A percentile compares a stretch with the other conserved stretches of the same genome.
Evolutionary conservation across 2,113 vertebrate genomes (phyloP).

Genomic region (Chinchilla lanigera): DNA sequence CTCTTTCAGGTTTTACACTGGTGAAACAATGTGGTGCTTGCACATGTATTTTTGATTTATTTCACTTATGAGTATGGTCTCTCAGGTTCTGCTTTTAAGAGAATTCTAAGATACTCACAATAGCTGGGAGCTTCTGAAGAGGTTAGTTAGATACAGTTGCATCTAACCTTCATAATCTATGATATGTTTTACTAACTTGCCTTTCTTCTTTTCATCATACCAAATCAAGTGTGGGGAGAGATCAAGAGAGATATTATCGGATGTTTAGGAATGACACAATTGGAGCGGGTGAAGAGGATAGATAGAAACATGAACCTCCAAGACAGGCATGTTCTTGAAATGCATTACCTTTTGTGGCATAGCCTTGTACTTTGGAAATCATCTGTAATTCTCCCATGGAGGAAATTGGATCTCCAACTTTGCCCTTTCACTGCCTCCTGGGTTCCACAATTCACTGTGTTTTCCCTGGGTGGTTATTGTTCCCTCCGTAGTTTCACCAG

Average conservation of each 20-base stretch:
- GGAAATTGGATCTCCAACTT: not conserved
- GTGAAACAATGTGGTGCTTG: no score
- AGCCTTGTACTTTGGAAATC: not conserved
- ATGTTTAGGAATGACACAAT: not conserved
- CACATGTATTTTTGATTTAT: no score
- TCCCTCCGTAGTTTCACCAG: constrained; percentile 46
- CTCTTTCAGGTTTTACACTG: no score
- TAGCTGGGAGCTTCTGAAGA: not conserved
- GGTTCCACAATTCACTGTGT: not conserved
- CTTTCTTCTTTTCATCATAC: not conserved
- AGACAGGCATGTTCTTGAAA: not conserved
- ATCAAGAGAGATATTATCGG: not conserved
- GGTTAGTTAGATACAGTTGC: not conserved
- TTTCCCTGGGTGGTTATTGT: constrained; percentile 34
- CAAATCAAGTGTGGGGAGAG: not conserved
- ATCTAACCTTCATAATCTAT: not conserved
- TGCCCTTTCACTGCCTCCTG: not conserved
- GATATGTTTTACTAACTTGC: not conserved
- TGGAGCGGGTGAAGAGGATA: not conserved
- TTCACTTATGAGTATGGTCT: no score
- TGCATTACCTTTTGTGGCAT: not conserved
- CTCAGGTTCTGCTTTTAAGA: not conserved
- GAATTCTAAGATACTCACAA: not conserved
- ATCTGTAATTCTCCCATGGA: not conserved
- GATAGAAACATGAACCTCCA: not conserved